Evolutionary conservation across 2,113 vertebrate species (phyloP), one percentile per base, ranked within the genome.

Genomic region (Psittacula cyanocephala): DNA sequence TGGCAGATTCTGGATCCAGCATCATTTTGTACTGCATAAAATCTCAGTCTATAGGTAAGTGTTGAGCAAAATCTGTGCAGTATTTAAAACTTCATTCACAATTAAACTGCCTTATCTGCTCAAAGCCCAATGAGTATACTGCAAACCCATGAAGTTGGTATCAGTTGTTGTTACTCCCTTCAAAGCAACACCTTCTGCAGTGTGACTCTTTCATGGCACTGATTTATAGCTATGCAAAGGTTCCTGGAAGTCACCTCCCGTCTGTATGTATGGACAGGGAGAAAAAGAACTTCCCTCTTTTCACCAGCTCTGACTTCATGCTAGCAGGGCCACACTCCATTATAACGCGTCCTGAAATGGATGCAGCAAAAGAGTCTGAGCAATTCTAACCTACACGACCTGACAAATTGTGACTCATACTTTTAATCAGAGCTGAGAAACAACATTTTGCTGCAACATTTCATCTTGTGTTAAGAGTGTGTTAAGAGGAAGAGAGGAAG

Each of bases 381-480:
- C 64, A 37, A 89, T 91, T 92, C 82, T 46, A 91, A 83, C 49
- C 86, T 62, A 70, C 10, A 1, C 5, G 3, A 81, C 88, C 70
- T 57, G 46, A 92, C 57, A 93, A 96, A 93, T 12, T 75, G 78
- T 95, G 96, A 97, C 89, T 96, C 91, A 81, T 68, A 60, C 94
- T 97, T 87, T 96, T 96, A 94, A 96, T 95, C 88, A 95, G 70
- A 85, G 68, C 83, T 23, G 23, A 93, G 86, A 95, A 95, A 95
- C 83, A 93, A 71, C 43, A 55, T 91, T 97, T 92, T 86, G 76
- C 76, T 95, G 79, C 68, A 77, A 89, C 77, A 81, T 63, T 79
- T 69, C 57, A 62, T 72, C 52, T 93, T 95, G 80, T 55, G 33
- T 59, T 59, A 23, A 59, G 69, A 85, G 59, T 4, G 47, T 37